These are phyloP conservation scores for Mandrillus leucophaeus DNA, from an alignment of 2,113 vertebrate species.

Conservation along the genomic window DNA sequence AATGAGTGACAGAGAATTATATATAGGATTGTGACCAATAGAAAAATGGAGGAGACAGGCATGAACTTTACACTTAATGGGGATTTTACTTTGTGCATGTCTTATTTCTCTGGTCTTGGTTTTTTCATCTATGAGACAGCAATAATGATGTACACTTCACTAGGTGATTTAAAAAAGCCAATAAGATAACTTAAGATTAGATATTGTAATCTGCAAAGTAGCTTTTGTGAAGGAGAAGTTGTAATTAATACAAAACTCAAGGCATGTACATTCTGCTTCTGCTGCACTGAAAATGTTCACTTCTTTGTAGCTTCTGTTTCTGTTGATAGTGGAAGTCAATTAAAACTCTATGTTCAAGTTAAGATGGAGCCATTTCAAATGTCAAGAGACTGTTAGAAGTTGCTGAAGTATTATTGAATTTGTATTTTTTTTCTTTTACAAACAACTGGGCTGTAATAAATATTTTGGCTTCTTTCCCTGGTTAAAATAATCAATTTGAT, in stretches of 20 bases:
- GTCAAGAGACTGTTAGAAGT: background rate
- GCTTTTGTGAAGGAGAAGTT: background rate
- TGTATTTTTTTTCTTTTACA: background rate
- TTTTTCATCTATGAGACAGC: background rate
- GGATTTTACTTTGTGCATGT: background rate
- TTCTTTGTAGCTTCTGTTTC: background rate
- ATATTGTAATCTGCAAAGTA: background rate
- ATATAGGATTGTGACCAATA: background rate
- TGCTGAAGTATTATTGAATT: background rate
- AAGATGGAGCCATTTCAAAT: background rate
- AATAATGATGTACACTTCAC: background rate
- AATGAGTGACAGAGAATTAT: background rate
- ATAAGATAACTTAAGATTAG: background rate
- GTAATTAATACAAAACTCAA: background rate
- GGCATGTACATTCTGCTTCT: background rate
- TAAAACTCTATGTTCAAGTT: background rate
- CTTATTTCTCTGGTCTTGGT: background rate
- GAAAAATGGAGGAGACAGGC: background rate
- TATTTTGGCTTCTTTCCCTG: background rate
- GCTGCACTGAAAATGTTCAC: background rate
- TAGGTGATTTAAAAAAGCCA: background rate
- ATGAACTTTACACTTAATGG: background rate
- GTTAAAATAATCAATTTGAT: background rate
- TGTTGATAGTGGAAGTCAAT: background rate
- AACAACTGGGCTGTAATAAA: background rate